Conservation (phyloP, 2,888 invertebrate species). For the Arctia plantaginis region DNA sequence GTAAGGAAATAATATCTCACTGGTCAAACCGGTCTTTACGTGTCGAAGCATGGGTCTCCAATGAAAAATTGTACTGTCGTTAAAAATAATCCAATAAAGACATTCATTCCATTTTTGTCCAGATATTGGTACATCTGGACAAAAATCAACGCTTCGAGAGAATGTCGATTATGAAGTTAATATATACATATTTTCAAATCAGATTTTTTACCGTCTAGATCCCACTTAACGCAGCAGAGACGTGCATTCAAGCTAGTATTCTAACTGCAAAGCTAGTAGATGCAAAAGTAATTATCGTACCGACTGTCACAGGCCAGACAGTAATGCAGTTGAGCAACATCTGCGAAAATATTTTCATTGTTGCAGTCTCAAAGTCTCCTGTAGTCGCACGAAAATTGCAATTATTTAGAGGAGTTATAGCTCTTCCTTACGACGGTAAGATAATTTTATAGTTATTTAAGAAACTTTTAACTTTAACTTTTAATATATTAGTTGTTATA, state of each 20-base stretch:
- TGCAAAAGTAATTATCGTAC: constrained; percentile 47
- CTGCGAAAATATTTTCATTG: constrained; percentile 43
- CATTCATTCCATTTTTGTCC: not conserved
- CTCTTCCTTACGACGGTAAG: constrained; percentile 68
- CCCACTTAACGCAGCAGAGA: constrained; percentile 60
- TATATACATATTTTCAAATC: not conserved
- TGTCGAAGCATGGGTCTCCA: too few relatives aligned
- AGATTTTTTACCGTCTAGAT: constrained; percentile 34
- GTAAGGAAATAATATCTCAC: too few relatives aligned
- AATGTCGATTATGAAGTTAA: not conserved
- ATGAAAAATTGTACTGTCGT: too few relatives aligned
- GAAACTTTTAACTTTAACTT: not conserved
- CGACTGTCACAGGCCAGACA: constrained; percentile 57
- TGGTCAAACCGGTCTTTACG: too few relatives aligned
- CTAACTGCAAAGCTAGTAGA: constrained; percentile 41
- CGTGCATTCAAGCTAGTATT: constrained; percentile 47
- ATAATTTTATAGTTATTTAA: not conserved
- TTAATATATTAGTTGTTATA: too few relatives aligned
- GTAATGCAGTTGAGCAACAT: constrained; percentile 48
- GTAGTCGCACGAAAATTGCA: constrained; percentile 86
- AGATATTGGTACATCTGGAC: too few relatives aligned
- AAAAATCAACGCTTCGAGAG: not conserved
- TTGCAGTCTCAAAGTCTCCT: constrained; percentile 50
- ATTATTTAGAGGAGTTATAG: constrained; percentile 69
- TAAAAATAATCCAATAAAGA: not conserved